These are phyloP conservation scores for Drosophila mulleri DNA, from an alignment of 2,888 invertebrate species.

Conservation along the genomic window DNA sequence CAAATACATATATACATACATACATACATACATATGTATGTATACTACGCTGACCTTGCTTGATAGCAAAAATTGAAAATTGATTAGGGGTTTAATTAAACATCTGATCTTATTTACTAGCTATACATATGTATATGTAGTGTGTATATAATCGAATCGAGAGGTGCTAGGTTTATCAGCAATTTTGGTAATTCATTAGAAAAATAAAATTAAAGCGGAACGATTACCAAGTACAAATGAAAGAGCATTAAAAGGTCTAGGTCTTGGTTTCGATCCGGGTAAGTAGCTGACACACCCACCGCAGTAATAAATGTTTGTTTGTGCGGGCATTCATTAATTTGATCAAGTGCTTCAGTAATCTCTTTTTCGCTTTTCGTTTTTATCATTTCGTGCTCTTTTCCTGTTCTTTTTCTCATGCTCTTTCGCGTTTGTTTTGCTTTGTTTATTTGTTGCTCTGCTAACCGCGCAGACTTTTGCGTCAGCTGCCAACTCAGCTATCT, in stretches of 20 bases:
- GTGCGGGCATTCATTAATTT: constrained; percentile 12
- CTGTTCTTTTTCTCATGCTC: constrained; percentile 12
- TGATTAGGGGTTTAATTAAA: constrained; percentile 54
- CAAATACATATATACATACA: constrained; percentile 12
- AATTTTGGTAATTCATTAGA: constrained; percentile 1
- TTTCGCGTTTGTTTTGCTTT: constrained; percentile 42
- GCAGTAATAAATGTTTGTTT: background rate
- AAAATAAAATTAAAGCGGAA: constrained; percentile 15
- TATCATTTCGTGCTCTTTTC: constrained; percentile 3
- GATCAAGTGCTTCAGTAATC: constrained; percentile 26
- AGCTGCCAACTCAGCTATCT: constrained; percentile 53
- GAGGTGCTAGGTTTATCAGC: constrained; percentile 37
- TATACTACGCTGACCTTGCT: constrained; percentile 58
- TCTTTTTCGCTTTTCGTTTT: background rate
- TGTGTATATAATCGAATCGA: background rate
- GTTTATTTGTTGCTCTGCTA: constrained; percentile 19
- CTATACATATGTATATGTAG: too few species aligned
- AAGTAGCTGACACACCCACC: constrained; percentile 35
- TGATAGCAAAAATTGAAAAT: constrained; percentile 37
- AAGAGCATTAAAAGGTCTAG: background rate
- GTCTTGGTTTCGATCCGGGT: background rate
- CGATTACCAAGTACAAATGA: background rate
- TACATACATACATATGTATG: background rate
- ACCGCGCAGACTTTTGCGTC: constrained; percentile 22
- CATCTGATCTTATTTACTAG: constrained; percentile 14